Conservation (phyloP, 1,140 invertebrate genomes). For the Macrosteles quadrilineatus region DNA sequence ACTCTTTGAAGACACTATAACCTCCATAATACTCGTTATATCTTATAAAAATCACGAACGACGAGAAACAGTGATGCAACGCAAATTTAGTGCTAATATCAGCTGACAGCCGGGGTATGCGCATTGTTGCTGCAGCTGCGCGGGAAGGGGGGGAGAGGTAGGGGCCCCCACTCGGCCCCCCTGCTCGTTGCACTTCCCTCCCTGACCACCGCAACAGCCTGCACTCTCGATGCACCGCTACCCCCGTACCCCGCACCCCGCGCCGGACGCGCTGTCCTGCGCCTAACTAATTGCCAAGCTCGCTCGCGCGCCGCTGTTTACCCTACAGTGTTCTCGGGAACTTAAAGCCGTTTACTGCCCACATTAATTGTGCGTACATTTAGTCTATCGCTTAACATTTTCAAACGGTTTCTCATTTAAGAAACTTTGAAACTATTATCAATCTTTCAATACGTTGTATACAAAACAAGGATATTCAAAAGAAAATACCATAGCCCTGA, state of each 20-base stretch:
- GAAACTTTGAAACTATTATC: no score
- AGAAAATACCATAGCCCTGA: no score
- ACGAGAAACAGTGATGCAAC: slow-evolving; percentile 11
- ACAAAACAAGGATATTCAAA: no score
- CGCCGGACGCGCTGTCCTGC: neutral
- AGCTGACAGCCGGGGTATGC: slow-evolving; percentile 11
- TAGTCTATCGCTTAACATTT: neutral
- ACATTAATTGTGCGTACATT: slow-evolving; percentile 1
- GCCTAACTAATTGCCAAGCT: neutral
- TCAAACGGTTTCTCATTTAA: neutral
- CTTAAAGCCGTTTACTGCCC: neutral
- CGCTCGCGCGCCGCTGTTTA: neutral
- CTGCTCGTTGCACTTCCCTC: slow-evolving; percentile 2
- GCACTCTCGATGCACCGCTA: neutral
- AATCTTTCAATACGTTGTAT: no score
- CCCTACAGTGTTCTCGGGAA: neutral
- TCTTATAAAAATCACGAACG: neutral
- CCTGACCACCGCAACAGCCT: neutral
- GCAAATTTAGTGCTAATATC: slow-evolving; percentile 5
- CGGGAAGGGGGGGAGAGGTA: neutral
- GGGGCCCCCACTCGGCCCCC: neutral
- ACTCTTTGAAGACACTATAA: neutral
- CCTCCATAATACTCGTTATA: neutral
- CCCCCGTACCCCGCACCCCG: neutral
- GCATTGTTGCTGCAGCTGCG: neutral